A percentile compares a stretch with the other conserved stretches of the same genome.
Evolutionary conservation across 2,797 vertebrate genomes (phyloP).

Genomic region (Garrulus glandarius): DNA sequence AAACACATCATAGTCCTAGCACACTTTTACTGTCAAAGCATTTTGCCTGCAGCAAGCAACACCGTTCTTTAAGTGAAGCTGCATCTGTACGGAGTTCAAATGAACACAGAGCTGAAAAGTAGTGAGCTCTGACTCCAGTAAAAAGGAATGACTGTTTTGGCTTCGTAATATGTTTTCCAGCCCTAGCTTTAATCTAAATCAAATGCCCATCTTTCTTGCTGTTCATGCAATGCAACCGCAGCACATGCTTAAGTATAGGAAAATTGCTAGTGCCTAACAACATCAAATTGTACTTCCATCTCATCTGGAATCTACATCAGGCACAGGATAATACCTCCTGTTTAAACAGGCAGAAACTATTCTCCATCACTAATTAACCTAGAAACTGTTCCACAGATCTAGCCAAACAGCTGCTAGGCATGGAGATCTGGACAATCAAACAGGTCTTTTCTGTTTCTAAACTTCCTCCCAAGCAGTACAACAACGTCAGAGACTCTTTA

Average conservation of each 20-base stretch:
- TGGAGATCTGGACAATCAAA: slow-evolving; percentile 12
- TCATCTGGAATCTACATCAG: slow-evolving; percentile 53
- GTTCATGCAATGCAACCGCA: slow-evolving; percentile 1
- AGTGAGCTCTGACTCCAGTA: slow-evolving; percentile 36
- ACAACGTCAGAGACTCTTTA: neutral
- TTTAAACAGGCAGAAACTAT: slow-evolving; percentile 41
- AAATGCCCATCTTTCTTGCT: slow-evolving; percentile 43
- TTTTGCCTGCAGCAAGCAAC: slow-evolving; percentile 33
- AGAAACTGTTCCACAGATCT: neutral
- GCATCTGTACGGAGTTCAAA: slow-evolving; percentile 14
- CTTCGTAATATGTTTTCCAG: slow-evolving; percentile 47
- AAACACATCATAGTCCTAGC: neutral
- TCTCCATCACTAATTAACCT: slow-evolving; percentile 20
- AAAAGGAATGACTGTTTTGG: slow-evolving; percentile 29
- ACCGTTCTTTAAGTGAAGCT: neutral
- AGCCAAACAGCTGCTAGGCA: slow-evolving; percentile 48
- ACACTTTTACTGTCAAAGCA: slow-evolving; percentile 12
- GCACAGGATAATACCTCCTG: slow-evolving; percentile 23
- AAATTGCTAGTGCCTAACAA: slow-evolving; percentile 46
- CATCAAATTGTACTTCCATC: slow-evolving; percentile 38
- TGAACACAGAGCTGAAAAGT: neutral
- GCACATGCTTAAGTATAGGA: slow-evolving; percentile 41
- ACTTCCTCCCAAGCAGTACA: neutral
- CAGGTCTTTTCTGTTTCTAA: slow-evolving; percentile 1
- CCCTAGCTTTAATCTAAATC: slow-evolving; percentile 53